Evolutionary conservation across 1,140 invertebrate species (phyloP), one percentile per base, ranked within the genome.

Genomic region (Popillia japonica): DNA sequence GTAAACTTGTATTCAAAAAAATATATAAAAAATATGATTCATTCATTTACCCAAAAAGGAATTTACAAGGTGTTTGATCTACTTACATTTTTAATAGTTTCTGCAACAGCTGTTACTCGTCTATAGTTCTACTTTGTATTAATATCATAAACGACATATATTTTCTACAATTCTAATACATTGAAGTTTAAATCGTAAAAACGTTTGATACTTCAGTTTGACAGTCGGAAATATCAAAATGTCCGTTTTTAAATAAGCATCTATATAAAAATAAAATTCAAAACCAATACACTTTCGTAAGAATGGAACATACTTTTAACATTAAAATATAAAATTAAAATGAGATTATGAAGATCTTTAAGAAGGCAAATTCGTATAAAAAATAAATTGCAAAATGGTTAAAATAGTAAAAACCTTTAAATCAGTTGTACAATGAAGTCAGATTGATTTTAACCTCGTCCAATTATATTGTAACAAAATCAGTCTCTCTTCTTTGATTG

Each of bases 141-240:
- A 22, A 27, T 68, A 22, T 23, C 3, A 8, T 34, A 68, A 68
- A 68, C 20, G 20, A 34, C 61, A 22, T 68, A 68, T 68, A 27
- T 68, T 34, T 34, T 68, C 14, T 68, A 11, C 27, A 27, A 68
- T 23, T n/a, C 48, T 17, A 34, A 34, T 4, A 4, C 27, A 48
- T 48, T 68, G 0, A 22, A 34, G 22, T 68, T 68, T 9, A 68
- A 68, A 68, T 68, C 9, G 9, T 68, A 27, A 68, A 68, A 27
- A 27, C 23, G 61, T 68, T 68, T 68, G 22, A 68, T 68, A 20
- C 61, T 22, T n/a, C 22, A 68, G 11, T 74, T 74, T 41, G 72
- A 75, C 41, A 75, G 74, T 55, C 23, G 44, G 11, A 75, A 23
- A 48, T 75, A 76, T 77, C 76, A 77, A 77, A 77, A 77, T 77